phyloP scores from a whole-genome alignment of 2,888 invertebrate genomes.

The Rotaria sp. region DNA sequence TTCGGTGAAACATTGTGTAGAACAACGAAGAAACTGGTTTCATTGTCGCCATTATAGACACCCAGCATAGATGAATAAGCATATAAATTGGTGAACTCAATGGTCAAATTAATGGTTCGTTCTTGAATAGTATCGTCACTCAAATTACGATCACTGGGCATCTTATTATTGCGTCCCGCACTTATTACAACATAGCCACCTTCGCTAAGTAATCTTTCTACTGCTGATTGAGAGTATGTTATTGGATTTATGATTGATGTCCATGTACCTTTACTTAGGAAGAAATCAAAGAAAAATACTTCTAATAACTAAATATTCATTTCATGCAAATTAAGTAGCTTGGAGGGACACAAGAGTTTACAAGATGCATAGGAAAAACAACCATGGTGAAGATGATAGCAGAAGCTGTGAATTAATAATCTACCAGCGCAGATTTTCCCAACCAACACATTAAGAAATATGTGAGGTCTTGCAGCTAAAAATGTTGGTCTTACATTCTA shows the following conservation, averaged over 20 bases:
- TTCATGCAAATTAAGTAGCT: too few species aligned
- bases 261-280: not conserved
- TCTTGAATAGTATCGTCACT: not conserved
- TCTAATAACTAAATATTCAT: too few species aligned
- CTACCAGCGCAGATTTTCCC: too few species aligned
- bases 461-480: too few species aligned
- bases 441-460: too few species aligned
- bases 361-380: too few species aligned
- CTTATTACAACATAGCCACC: not conserved
- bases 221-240: not conserved
- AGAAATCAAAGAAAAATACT: too few species aligned
- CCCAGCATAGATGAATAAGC: not conserved
- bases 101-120: not conserved
- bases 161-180: not conserved
- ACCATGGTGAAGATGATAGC: too few species aligned
- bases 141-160: not conserved
- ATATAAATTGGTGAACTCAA: not conserved
- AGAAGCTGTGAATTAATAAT: too few species aligned
- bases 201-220: not conserved
- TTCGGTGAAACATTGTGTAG: not conserved
- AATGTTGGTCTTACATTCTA: too few species aligned
- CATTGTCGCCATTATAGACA: not conserved
- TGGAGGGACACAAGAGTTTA: too few species aligned
- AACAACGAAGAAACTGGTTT: not conserved
- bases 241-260: not conserved